Evolutionary conservation across 2,888 invertebrate genomes (phyloP).

Genomic region (Sylvicola cinctus): DNA sequence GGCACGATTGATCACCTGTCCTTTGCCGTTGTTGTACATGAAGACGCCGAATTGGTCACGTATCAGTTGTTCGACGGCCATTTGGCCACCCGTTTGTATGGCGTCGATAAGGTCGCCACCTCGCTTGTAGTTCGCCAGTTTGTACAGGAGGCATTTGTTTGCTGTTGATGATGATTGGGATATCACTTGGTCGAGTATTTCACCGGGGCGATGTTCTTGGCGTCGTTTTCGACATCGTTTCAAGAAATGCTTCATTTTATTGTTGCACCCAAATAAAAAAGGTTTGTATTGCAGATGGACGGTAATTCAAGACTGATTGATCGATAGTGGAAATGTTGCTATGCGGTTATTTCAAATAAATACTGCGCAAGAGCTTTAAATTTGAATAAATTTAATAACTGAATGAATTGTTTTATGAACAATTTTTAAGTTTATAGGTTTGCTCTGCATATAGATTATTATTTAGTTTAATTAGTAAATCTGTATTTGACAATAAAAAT

Average conservation of each 20-base stretch:
- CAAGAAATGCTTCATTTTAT: slow-evolving; percentile 13
- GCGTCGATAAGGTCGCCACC: slow-evolving; percentile 80
- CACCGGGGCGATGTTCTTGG: slow-evolving; percentile 33
- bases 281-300: too few relatives aligned
- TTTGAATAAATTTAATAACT: too few relatives aligned
- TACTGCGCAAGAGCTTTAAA: too few relatives aligned
- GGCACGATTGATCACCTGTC: slow-evolving; percentile 65
- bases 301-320: too few relatives aligned
- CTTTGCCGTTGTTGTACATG: slow-evolving; percentile 72
- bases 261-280: slow-evolving; percentile 1
- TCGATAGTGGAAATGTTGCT: too few relatives aligned
- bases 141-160: slow-evolving; percentile 71
- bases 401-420: too few relatives aligned
- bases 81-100: slow-evolving; percentile 63
- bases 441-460: too few relatives aligned
- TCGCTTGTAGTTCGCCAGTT: slow-evolving; percentile 76
- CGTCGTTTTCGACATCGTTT: slow-evolving; percentile 23
- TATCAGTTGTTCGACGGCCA: slow-evolving; percentile 65
- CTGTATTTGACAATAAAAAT: too few relatives aligned
- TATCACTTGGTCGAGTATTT: slow-evolving; percentile 74
- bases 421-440: too few relatives aligned
- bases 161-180: slow-evolving; percentile 64
- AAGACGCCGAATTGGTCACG: slow-evolving; percentile 70
- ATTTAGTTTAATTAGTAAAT: too few relatives aligned
- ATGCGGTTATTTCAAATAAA: too few relatives aligned